These are phyloP conservation scores for Megathymus violae DNA, from an alignment of 1,140 invertebrate species.

Conservation along the genomic window DNA sequence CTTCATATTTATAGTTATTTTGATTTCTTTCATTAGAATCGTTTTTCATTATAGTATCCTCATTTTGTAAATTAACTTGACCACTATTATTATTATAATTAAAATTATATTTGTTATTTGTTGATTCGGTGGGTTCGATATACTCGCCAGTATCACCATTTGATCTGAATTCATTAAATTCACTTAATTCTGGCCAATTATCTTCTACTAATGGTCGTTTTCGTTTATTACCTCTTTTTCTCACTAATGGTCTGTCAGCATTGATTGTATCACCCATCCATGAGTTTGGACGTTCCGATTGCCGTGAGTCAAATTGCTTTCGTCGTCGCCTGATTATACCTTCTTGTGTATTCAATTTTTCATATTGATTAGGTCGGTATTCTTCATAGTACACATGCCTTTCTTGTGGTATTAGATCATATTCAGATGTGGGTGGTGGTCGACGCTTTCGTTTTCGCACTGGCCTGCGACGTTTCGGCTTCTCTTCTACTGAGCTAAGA, in stretches of 20 bases:
- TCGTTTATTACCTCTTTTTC: slow-evolving; percentile 72
- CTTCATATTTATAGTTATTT: slow-evolving; percentile 6
- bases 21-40: neutral
- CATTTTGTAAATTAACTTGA: slow-evolving; percentile 15
- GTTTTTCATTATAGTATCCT: slow-evolving; percentile 10
- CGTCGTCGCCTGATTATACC: slow-evolving; percentile 53
- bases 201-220: slow-evolving; percentile 54
- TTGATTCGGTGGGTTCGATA: slow-evolving; percentile 16
- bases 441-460: slow-evolving; percentile 82
- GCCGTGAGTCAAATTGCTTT: slow-evolving; percentile 56
- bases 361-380: slow-evolving; percentile 36
- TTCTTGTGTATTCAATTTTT: slow-evolving; percentile 42
- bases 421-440: slow-evolving; percentile 53
- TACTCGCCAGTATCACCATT: slow-evolving; percentile 36
- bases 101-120: slow-evolving; percentile 10
- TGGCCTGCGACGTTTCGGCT: slow-evolving; percentile 69
- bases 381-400: slow-evolving; percentile 46
- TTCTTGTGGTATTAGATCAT: slow-evolving; percentile 47
- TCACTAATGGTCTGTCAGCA: slow-evolving; percentile 49
- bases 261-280: slow-evolving; percentile 53
- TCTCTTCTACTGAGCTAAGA: slow-evolving; percentile 50
- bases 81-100: slow-evolving; percentile 22
- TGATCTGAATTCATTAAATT: slow-evolving; percentile 44
- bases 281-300: slow-evolving; percentile 37
- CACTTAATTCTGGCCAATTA: slow-evolving; percentile 52